Evolutionary conservation across 2,888 invertebrate genomes (phyloP).

Genomic region (Volucella inanis): DNA sequence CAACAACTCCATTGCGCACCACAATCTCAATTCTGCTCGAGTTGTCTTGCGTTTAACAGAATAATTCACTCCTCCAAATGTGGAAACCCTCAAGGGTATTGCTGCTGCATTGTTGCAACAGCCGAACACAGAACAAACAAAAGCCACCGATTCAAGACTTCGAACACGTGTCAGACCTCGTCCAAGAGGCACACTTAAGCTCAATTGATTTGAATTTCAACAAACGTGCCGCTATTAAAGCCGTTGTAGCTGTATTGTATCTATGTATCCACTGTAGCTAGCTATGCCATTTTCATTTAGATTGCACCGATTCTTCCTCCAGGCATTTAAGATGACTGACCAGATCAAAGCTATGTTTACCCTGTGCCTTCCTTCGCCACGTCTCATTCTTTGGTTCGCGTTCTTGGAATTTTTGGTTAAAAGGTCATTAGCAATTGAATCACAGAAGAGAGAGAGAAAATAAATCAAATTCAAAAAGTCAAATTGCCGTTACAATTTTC

Average conservation of each 20-base stretch:
- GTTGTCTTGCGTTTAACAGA: conserved; percentile 22
- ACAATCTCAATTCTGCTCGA: neutral
- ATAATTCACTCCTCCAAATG: conserved; percentile 7
- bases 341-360: neutral
- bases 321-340: conserved; percentile 51
- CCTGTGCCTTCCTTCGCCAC: conserved; percentile 16
- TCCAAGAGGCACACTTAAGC: conserved; percentile 61
- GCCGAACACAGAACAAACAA: conserved; percentile 46
- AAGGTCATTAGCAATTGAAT: conserved; percentile 63
- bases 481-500: conserved; percentile 61
- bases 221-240: conserved; percentile 63
- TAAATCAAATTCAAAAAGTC: conserved; percentile 50
- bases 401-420: conserved; percentile 65
- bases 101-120: conserved; percentile 22
- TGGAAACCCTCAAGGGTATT: conserved; percentile 44
- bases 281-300: conserved; percentile 42
- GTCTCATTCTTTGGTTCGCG: conserved; percentile 16
- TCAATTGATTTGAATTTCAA: conserved; percentile 70
- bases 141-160: conserved; percentile 22
- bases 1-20: conserved; percentile 16
- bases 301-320: conserved; percentile 60
- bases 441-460: conserved; percentile 9
- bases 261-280: too few relatives aligned
- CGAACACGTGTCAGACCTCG: conserved; percentile 67
- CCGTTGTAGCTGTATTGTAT: neutral